phyloP scores from a whole-genome alignment of 2,888 invertebrate genomes.

The Ypsolopha sequella region DNA sequence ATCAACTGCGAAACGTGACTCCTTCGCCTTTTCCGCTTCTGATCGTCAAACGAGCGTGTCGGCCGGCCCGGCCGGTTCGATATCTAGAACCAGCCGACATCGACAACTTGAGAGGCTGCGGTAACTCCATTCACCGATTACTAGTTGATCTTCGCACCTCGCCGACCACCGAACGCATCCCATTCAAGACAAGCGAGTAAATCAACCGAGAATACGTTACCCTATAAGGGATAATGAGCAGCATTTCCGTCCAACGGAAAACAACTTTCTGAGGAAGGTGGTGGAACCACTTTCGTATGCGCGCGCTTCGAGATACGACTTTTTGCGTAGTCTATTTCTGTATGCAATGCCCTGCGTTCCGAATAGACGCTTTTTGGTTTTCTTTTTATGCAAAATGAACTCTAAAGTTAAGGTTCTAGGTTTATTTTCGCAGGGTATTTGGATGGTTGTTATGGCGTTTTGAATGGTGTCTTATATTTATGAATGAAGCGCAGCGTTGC shows the following conservation, averaged over 20 bases:
- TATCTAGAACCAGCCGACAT: constrained; percentile 2
- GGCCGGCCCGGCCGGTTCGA: neutral
- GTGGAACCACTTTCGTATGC: constrained; percentile 63
- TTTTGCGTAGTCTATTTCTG: constrained; percentile 61
- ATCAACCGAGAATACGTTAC: constrained; percentile 51
- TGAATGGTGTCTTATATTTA: constrained; percentile 37
- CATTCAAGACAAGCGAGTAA: constrained; percentile 64
- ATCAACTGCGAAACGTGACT: constrained; percentile 1
- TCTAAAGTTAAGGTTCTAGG: constrained; percentile 18
- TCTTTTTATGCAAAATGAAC: constrained; percentile 9
- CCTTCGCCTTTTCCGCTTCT: neutral
- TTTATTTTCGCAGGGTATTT: constrained; percentile 23
- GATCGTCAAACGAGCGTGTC: constrained; percentile 1
- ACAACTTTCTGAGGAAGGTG: constrained; percentile 55
- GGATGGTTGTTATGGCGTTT: constrained; percentile 20
- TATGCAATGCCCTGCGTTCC: constrained; percentile 20
- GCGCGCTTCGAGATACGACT: constrained; percentile 49
- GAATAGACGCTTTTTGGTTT: constrained; percentile 9
- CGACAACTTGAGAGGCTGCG: constrained; percentile 21
- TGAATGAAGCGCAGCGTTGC: constrained; percentile 68
- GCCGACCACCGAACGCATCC: constrained; percentile 50
- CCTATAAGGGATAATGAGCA: constrained; percentile 41
- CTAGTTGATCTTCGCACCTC: constrained; percentile 57
- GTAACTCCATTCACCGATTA: constrained; percentile 49
- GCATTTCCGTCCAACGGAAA: constrained; percentile 50